These are phyloP conservation scores for Empis livida DNA, from an alignment of 2,888 invertebrate genomes.

Conservation along the genomic window DNA sequence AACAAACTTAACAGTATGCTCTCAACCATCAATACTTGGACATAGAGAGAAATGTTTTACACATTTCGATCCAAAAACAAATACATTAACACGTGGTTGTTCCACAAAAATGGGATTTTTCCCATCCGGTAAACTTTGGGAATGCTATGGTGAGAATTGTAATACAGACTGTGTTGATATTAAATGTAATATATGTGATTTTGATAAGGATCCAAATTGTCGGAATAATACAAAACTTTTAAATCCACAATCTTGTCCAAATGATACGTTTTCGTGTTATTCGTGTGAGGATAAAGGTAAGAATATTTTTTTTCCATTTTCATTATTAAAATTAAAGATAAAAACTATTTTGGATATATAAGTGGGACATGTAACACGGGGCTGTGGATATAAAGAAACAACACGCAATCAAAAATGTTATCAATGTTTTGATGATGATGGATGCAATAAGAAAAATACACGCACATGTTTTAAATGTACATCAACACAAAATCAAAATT, in stretches of 20 bases:
- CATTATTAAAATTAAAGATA: background rate
- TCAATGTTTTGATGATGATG: slow-evolving; percentile 20
- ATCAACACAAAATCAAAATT: slow-evolving; percentile 20
- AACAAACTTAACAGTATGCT: slow-evolving; percentile 16
- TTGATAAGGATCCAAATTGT: slow-evolving; percentile 18
- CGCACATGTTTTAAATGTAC: slow-evolving; percentile 27
- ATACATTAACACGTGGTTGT: slow-evolving; percentile 24
- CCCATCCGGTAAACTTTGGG: slow-evolving; percentile 19
- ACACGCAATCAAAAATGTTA: slow-evolving; percentile 18
- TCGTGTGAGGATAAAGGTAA: slow-evolving; percentile 24
- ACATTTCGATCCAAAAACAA: slow-evolving; percentile 20
- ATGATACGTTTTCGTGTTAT: slow-evolving; percentile 21
- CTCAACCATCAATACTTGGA: slow-evolving; percentile 23
- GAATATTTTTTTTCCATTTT: background rate
- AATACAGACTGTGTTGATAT: slow-evolving; percentile 22
- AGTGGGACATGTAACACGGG: slow-evolving; percentile 22
- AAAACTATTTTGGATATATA: background rate
- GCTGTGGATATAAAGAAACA: slow-evolving; percentile 19
- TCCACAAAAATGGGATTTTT: slow-evolving; percentile 24
- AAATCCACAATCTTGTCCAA: slow-evolving; percentile 15
- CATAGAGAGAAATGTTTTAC: slow-evolving; percentile 23
- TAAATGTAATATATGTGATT: slow-evolving; percentile 23
- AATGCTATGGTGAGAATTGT: slow-evolving; percentile 25
- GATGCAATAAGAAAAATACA: slow-evolving; percentile 22
- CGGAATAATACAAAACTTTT: slow-evolving; percentile 14